Conservation (phyloP, 2,888 invertebrate species). For the Apamea monoglypha region DNA sequence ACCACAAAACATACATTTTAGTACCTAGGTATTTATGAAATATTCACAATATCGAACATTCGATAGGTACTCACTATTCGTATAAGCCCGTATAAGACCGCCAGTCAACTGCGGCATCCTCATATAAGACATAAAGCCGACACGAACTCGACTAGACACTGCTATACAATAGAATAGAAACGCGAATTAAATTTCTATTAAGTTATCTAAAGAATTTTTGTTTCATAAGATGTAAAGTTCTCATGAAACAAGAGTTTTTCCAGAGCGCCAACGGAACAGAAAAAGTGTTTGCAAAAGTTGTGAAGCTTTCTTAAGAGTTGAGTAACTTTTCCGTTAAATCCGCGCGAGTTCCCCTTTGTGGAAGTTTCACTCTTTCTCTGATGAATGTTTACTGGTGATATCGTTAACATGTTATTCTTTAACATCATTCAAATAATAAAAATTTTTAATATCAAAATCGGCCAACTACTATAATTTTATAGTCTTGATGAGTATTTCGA, state of each 20-base stretch:
- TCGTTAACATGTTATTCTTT: not conserved
- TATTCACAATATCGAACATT: not conserved
- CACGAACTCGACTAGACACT: not conserved
- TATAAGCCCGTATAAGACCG: not conserved
- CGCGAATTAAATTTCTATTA: slow-evolving; percentile 13
- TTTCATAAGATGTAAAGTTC: slow-evolving; percentile 41
- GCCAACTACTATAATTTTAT: not conserved
- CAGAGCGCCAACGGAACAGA: slow-evolving; percentile 25
- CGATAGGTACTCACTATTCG: not conserved
- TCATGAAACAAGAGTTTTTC: slow-evolving; percentile 29
- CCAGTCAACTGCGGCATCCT: not conserved
- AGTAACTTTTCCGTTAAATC: slow-evolving; percentile 42
- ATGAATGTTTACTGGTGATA: slow-evolving; percentile 5
- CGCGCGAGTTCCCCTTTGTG: slow-evolving; percentile 29
- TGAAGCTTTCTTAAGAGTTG: slow-evolving; percentile 32
- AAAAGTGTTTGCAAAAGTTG: slow-evolving; percentile 51
- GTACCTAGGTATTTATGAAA: not conserved
- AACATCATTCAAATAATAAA: not conserved
- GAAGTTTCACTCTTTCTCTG: slow-evolving; percentile 1
- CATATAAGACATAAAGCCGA: not conserved
- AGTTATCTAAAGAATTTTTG: slow-evolving; percentile 31
- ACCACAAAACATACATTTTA: not conserved
- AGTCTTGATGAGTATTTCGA: not conserved
- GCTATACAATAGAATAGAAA: not conserved
- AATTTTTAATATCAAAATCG: not conserved